These are phyloP conservation scores for human (Homo sapiens) DNA, from an alignment of 2,113 vertebrate genomes.

Conservation along the genomic window DNA sequence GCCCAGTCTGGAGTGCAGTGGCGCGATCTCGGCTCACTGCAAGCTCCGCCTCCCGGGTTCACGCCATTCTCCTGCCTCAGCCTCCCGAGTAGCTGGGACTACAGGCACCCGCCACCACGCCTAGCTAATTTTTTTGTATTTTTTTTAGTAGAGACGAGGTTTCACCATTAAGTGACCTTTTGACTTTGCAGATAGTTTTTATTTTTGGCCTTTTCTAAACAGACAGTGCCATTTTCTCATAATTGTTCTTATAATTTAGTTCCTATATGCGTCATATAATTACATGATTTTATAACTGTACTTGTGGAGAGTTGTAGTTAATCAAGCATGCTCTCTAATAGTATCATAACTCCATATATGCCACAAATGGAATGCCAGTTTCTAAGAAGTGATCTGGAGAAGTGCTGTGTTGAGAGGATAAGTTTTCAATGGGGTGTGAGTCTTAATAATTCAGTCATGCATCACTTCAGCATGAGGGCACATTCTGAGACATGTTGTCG, in stretches of 20 bases:
- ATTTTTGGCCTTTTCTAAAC: not conserved
- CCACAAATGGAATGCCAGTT: not conserved
- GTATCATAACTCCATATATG: fast-evolving
- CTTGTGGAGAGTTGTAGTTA: not conserved
- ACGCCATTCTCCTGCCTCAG: no score
- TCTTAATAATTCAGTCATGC: not conserved
- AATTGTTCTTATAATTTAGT: not conserved
- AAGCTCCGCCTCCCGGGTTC: no score
- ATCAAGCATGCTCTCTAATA: not conserved
- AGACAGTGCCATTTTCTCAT: not conserved
- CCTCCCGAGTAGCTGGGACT: no score
- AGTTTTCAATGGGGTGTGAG: not conserved
- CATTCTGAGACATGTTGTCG: not conserved
- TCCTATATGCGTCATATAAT: not conserved
- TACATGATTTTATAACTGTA: not conserved
- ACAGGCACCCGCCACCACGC: no score
- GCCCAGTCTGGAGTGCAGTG: no score
- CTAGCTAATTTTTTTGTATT: no score
- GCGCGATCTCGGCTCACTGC: no score
- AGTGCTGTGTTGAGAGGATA: not conserved
- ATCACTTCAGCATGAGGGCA: not conserved
- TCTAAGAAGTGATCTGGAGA: not conserved
- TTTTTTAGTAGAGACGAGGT: no score
- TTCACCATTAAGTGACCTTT: not conserved
- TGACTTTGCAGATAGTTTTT: not conserved